Evolutionary conservation across 2,888 invertebrate genomes (phyloP), one percentile per base, ranked within the genome.

Genomic region (Erebia aethiops): DNA sequence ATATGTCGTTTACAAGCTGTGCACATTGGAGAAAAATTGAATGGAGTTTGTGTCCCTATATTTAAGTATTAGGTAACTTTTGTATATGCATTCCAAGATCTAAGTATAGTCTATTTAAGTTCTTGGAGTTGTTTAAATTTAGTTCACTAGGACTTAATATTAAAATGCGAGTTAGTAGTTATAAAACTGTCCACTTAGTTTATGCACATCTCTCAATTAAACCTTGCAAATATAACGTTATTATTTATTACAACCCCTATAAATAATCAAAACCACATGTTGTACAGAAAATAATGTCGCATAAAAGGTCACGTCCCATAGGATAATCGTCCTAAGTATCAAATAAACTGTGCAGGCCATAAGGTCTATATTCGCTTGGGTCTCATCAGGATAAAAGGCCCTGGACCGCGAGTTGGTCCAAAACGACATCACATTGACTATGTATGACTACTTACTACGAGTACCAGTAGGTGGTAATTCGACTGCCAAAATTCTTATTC

Each of bases 311-410:
- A 8, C 18, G 7, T 49, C 60, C 67, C 26, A 51, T 21, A 56
- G 51, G 56, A 69, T 69, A 67, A 70, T 64, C 52, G 41, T 43
- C 62, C 43, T 62, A 58, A 71, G 49, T 60, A 49, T 69, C 52
- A 60, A 70, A 63, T 70, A 63, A 67, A 74, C 62, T 62, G 68
- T 67, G 56, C 54, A 69, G 16, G 18, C 69, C 70, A 80, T 83
- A 85, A 78, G 73, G 76, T 65, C 51, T 63, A 77, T 70, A 77
- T 71, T 78, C 67, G 75, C 72, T 71, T 75, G 74, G 67, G 73
- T 74, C 76, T 87, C 86, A 88, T 88, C 86, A 86, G 83, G 84
- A 87, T 73, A 73, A 88, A 88, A 85, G 87, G 87, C 86, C 82
- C 83, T 82, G 73, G 74, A 70, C 69, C 71, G 74, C 70, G 78